Percentiles rank a stretch among this genome's conserved stretches.
Evolutionary conservation across 2,888 invertebrate species (phyloP).

Genomic region (Tetragnatha montana): DNA sequence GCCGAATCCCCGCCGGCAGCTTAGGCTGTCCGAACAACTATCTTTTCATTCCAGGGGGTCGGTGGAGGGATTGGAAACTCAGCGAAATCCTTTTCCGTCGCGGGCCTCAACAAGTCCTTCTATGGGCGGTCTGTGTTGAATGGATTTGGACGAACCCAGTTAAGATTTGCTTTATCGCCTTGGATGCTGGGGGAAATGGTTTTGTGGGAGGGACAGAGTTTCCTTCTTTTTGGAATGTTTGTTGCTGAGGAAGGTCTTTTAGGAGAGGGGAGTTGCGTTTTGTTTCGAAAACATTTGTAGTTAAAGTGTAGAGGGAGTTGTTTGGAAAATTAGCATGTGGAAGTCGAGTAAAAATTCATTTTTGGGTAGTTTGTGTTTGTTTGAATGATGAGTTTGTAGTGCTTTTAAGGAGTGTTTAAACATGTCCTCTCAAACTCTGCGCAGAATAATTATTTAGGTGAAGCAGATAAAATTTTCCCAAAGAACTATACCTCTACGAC

Average conservation of each 20-base stretch:
- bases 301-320: no score
- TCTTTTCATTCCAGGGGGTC: constrained; percentile 7
- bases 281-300: not conserved
- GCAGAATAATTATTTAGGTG: no score
- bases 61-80: not conserved
- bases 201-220: not conserved
- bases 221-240: not conserved
- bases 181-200: not conserved
- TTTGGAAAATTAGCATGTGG: no score
- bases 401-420: no score
- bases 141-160: constrained; percentile 14
- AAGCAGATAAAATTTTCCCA: no score
- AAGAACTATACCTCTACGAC: no score
- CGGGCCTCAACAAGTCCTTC: not conserved
- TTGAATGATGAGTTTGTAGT: no score
- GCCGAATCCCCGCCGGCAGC: constrained; percentile 2
- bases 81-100: not conserved
- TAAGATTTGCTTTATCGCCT: constrained; percentile 29
- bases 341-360: no score
- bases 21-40: constrained; percentile 10
- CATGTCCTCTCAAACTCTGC: no score
- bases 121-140: constrained; percentile 4
- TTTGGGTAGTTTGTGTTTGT: no score
- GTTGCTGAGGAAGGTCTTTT: not conserved
- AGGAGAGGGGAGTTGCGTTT: not conserved